Base-by-base conservation (phyloP, 2,113 vertebrate genomes). In the Erinaceus europaeus region DNA sequence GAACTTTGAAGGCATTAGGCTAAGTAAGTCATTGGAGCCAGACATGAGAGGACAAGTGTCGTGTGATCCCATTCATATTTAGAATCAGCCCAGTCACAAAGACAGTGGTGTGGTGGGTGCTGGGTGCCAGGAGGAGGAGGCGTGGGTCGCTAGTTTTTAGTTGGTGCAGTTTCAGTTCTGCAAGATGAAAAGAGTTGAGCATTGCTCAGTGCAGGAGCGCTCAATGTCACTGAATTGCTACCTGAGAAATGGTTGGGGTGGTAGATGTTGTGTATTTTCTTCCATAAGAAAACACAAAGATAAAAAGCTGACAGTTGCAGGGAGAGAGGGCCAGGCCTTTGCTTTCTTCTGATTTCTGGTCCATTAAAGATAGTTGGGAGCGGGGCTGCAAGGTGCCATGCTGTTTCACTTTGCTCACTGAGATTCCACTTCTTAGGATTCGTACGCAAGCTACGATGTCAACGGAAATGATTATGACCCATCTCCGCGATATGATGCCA, bases 401-500 rank as follows among this genome's bases (percentile, higher is more conserved):
- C 20, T 68, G 14, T 46, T 4, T 1, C 34, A 53, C n/a, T n/a
- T 48, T 20, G 4, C 80, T 97, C 81, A 96, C 0, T 11, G 15
- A 69, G 53, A 40, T 68, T 38, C 86, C 0, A 0, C 83, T 84
- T 94, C 96, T 67, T 77, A 99, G 98, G 98, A 99, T 81, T 97
- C 98, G 75, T 97, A 98, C 0, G 98, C 98, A 5, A 99, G 98
- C 93, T 99, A 98, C 1, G 98, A 99, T 4, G 97, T 99, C 91
- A 99, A 99, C 0, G 98, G 98, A 25, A 98, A 99, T 0, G 98
- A 99, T 93, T 97, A 98, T 0, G 98, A 99, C 75, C 98, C 98
- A 0, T 98, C 97, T 18, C 98, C 98, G 0, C 97, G 98, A 53
- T 99, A 99, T 0, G 98, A 99, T 32, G 97, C 97, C 93, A 98